A percentile compares a stretch with the other conserved stretches of the same genome.
Conservation (phyloP, 2,888 invertebrate genomes). For the Opisthograptis luteolata region DNA sequence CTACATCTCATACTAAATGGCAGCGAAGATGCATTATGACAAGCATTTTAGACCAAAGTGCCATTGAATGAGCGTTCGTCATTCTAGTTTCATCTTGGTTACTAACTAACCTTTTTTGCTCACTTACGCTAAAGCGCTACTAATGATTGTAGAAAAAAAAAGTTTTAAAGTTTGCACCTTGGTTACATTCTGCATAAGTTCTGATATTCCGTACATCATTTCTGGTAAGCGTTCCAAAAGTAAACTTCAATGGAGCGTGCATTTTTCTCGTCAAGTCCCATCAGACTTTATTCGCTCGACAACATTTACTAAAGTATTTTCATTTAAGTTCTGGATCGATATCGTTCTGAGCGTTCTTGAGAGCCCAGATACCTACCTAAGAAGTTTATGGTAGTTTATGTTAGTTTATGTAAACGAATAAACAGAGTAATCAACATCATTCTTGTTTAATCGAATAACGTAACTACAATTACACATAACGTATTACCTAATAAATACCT, state of each 20-base stretch:
- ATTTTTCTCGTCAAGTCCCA: constrained; percentile 23
- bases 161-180: too few species aligned
- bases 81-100: too few species aligned
- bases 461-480: too few species aligned
- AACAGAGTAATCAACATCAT: background rate
- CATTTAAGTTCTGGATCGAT: constrained; percentile 30
- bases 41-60: too few species aligned
- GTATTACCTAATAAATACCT: too few species aligned
- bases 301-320: constrained; percentile 29
- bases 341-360: constrained; percentile 8
- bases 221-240: background rate
- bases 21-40: too few species aligned
- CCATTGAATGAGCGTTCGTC: too few species aligned
- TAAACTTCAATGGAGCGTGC: constrained; percentile 8
- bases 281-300: constrained; percentile 15
- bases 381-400: constrained; percentile 16
- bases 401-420: constrained; percentile 1
- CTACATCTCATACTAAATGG: too few species aligned
- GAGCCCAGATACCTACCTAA: constrained; percentile 5
- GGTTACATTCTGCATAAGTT: background rate
- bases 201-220: background rate
- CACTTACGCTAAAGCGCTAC: too few species aligned
- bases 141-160: too few species aligned
- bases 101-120: too few species aligned
- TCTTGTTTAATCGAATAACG: background rate